phyloP scores from a whole-genome alignment of 2,888 invertebrate genomes.

The Conchocele bisecta region DNA sequence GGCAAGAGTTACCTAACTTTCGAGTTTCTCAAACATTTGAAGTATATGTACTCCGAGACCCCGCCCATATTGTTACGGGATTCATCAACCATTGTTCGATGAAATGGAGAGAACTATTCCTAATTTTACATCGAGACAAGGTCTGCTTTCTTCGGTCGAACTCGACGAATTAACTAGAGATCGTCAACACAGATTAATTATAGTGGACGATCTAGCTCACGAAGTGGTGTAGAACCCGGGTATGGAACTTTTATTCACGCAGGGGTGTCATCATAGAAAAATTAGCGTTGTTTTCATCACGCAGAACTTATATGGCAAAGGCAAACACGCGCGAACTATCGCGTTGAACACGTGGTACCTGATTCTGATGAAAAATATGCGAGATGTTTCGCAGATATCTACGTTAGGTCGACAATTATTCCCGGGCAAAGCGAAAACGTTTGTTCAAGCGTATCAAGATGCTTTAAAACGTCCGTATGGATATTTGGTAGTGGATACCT shows the following conservation, averaged over 20 bases:
- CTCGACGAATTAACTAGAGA: constrained; percentile 23
- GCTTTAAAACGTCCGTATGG: no score
- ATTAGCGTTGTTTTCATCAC: not conserved
- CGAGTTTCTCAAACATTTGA: constrained; percentile 17
- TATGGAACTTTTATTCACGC: no score
- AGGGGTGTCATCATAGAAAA: constrained; percentile 16
- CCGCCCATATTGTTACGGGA: constrained; percentile 34
- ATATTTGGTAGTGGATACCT: no score
- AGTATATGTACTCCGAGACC: constrained; percentile 20
- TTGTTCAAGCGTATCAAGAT: no score
- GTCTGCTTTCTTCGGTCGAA: constrained; percentile 18
- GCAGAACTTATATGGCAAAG: constrained; percentile 5
- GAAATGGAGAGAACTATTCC: constrained; percentile 23
- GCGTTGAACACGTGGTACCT: constrained; percentile 10
- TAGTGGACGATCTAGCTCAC: constrained; percentile 31
- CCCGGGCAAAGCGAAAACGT: no score
- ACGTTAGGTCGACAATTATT: no score
- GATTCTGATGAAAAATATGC: constrained; percentile 5
- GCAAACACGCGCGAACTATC: constrained; percentile 19
- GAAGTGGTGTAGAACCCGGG: no score
- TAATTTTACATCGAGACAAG: constrained; percentile 12
- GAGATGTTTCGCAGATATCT: constrained; percentile 12
- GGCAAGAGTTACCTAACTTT: constrained; percentile 31
- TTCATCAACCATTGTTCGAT: constrained; percentile 29
- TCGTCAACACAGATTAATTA: constrained; percentile 15